These are phyloP conservation scores for Scotopteryx bipunctaria DNA, from an alignment of 2,888 invertebrate species.

Conservation along the genomic window DNA sequence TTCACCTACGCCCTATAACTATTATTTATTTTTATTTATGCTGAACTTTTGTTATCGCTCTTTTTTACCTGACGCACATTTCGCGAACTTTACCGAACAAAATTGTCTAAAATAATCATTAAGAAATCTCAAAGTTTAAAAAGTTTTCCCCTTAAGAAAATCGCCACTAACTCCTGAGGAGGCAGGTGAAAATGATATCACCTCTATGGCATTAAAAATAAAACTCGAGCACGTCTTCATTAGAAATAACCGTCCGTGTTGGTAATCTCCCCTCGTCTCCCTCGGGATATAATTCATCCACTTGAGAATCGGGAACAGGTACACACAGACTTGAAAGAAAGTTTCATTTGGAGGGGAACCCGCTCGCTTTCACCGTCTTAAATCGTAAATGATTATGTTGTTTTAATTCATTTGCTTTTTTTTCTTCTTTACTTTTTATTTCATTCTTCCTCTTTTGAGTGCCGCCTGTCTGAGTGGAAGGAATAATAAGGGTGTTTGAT, in stretches of 20 bases:
- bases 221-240: constrained; percentile 74
- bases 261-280: constrained; percentile 68
- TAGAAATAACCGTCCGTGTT: constrained; percentile 68
- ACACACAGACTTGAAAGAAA: constrained; percentile 80
- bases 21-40: constrained; percentile 37
- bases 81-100: constrained; percentile 1
- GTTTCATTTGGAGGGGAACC: constrained; percentile 77
- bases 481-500: constrained; percentile 56
- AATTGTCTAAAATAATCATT: constrained; percentile 1
- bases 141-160: constrained; percentile 4
- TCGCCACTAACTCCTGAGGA: constrained; percentile 20
- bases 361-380: constrained; percentile 70
- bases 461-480: constrained; percentile 79
- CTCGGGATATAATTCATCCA: constrained; percentile 80
- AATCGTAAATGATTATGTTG: constrained; percentile 81
- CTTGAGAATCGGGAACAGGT: constrained; percentile 80
- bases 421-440: constrained; percentile 70
- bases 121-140: constrained; percentile 7
- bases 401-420: constrained; percentile 82
- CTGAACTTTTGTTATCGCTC: constrained; percentile 18
- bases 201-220: constrained; percentile 69
- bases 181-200: constrained; percentile 70
- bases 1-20: constrained; percentile 37
- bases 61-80: too few species aligned
- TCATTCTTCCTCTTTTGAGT: constrained; percentile 66